Conservation (phyloP, 2,113 vertebrate species). For the Balaeniceps rex region DNA sequence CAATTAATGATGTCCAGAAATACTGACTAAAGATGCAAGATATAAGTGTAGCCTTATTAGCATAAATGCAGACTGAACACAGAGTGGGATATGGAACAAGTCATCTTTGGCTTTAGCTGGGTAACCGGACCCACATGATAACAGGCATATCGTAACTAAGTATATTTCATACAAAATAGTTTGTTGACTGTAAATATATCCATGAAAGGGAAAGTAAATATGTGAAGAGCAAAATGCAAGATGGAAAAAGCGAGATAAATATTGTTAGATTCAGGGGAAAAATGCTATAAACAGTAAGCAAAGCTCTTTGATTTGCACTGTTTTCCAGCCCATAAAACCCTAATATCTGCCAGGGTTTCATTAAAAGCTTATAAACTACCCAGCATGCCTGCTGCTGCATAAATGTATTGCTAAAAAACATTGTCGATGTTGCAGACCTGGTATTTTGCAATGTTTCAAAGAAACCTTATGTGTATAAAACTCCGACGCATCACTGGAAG, state of each 20-base stretch:
- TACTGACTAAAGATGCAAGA: background rate
- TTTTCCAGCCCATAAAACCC: slow-evolving; percentile 77
- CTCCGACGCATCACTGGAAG: slow-evolving; percentile 5
- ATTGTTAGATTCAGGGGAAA: slow-evolving; percentile 55
- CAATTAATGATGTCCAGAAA: background rate
- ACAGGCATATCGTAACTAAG: background rate
- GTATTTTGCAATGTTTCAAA: slow-evolving; percentile 36
- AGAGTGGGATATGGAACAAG: background rate
- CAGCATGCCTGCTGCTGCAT: slow-evolving; percentile 24
- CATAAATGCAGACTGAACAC: background rate
- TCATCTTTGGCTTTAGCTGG: background rate
- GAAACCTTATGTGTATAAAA: slow-evolving; percentile 36
- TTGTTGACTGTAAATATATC: background rate
- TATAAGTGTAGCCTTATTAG: background rate
- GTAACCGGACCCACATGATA: background rate
- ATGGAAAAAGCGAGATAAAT: slow-evolving; percentile 65
- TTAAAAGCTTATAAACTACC: slow-evolving; percentile 66
- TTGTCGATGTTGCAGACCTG: background rate
- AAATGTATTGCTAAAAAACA: slow-evolving; percentile 49
- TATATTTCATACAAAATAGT: background rate
- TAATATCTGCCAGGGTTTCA: slow-evolving; percentile 61
- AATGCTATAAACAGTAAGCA: slow-evolving; percentile 72
- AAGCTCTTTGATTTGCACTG: slow-evolving; percentile 72
- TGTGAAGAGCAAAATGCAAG: slow-evolving; percentile 58
- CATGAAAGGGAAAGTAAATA: slow-evolving; percentile 69